Conservation (phyloP, 2,797 vertebrate species). For the Pseudotriccus pelzelni region DNA sequence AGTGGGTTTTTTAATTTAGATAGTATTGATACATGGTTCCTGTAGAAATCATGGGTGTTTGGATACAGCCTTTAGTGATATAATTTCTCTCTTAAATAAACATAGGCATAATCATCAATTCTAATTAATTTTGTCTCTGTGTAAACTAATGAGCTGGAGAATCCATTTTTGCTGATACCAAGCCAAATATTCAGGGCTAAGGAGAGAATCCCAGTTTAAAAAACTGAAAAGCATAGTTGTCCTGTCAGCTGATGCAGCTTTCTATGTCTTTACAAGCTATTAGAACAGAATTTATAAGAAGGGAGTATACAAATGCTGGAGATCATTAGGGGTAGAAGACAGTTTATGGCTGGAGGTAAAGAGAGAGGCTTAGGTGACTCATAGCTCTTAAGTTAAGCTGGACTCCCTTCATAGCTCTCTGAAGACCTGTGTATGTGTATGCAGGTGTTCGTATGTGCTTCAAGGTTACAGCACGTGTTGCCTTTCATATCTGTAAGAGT, state of each 20-base stretch:
- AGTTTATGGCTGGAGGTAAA: background rate
- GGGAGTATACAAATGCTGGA: background rate
- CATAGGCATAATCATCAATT: background rate
- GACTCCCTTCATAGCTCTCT: background rate
- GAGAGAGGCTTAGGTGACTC: background rate
- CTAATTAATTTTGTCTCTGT: background rate
- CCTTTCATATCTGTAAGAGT: background rate
- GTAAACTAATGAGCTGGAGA: background rate
- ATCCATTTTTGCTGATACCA: background rate
- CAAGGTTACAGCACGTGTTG: background rate
- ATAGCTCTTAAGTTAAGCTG: background rate
- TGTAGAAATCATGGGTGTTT: background rate
- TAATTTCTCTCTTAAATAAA: background rate
- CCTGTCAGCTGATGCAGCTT: background rate
- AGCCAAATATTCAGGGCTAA: background rate
- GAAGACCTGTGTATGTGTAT: background rate
- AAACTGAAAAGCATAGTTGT: background rate
- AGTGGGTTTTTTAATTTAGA: background rate
- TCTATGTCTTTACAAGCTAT: background rate
- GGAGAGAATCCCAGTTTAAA: background rate
- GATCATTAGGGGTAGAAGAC: background rate
- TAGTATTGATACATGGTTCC: background rate
- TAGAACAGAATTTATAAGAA: background rate
- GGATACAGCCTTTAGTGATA: background rate
- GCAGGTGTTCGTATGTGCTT: background rate